Percentiles rank a stretch among this genome's conserved stretches.
Evolutionary conservation across 2,113 vertebrate species (phyloP).

Genomic region (Origma solitaria): DNA sequence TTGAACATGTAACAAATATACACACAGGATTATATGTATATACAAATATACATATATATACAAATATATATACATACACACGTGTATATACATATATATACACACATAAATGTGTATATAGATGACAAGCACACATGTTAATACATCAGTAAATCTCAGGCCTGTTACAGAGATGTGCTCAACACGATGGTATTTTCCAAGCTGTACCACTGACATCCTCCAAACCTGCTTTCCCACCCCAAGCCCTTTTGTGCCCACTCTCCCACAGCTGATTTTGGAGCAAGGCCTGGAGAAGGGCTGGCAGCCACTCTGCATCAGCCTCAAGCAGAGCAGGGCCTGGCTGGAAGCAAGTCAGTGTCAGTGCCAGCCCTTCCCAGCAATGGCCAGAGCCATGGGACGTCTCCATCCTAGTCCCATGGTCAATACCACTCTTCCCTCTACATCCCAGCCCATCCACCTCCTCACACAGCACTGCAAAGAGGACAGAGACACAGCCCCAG

Average conservation of each 20-base stretch:
- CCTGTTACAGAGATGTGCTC: accelerated
- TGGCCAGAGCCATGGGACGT: neutral
- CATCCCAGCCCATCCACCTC: neutral
- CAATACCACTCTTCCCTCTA: too few species aligned
- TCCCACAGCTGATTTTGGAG: neutral
- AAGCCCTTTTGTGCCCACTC: neutral
- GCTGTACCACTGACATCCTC: neutral
- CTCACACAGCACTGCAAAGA: neutral
- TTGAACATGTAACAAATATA: neutral
- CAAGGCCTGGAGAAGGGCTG: neutral
- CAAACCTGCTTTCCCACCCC: neutral
- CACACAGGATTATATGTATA: neutral
- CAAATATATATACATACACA: accelerated
- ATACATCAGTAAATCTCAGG: neutral
- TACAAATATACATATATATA: accelerated
- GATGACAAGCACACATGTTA: accelerated
- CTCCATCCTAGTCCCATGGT: neutral
- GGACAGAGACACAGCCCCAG: neutral
- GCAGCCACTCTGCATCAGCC: neutral
- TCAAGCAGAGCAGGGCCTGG: neutral
- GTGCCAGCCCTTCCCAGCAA: neutral
- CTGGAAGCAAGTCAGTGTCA: neutral
- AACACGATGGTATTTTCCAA: neutral
- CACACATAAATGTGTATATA: neutral
- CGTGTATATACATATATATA: too few species aligned